phyloP scores from a whole-genome alignment of 2,797 vertebrate species.

The Liparis tanakae region DNA sequence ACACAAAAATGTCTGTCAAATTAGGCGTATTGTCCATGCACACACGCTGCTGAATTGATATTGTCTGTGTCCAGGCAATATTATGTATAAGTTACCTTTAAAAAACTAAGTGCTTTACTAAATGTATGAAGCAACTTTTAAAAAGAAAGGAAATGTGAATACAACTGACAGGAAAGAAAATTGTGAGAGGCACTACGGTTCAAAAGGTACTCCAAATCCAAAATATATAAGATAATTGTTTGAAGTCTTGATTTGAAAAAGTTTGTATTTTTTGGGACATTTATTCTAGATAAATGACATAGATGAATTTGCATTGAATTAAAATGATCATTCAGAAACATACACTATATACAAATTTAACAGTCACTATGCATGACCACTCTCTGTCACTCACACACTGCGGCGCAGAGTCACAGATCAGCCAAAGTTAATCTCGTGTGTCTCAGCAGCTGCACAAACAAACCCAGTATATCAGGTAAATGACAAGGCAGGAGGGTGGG shows the following conservation, averaged over 20 bases:
- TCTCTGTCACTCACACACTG: not conserved
- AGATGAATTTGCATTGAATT: not conserved
- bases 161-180: not conserved
- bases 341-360: constrained; percentile 17
- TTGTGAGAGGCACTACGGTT: not conserved
- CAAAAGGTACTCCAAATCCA: not conserved
- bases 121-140: not conserved
- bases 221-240: constrained; percentile 3
- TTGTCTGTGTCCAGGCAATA: not conserved
- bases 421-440: constrained; percentile 86
- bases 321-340: constrained; percentile 19
- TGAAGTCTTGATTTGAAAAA: constrained; percentile 15
- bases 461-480: constrained; percentile 67
- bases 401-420: constrained; percentile 40
- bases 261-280: not conserved
- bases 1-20: constrained; percentile 20
- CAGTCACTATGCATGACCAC: not conserved
- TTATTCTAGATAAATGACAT: constrained; percentile 1
- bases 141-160: not conserved
- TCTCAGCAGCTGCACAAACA: constrained; percentile 94
- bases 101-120: constrained; percentile 2
- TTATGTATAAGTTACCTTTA: not conserved
- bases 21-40: constrained; percentile 37
- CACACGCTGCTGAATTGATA: constrained; percentile 37
- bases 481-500: constrained; percentile 29